A percentile compares a stretch with the other conserved stretches of the same genome.
phyloP scores from a whole-genome alignment of 2,797 vertebrate genomes.

The Pogonophryne albipinna region DNA sequence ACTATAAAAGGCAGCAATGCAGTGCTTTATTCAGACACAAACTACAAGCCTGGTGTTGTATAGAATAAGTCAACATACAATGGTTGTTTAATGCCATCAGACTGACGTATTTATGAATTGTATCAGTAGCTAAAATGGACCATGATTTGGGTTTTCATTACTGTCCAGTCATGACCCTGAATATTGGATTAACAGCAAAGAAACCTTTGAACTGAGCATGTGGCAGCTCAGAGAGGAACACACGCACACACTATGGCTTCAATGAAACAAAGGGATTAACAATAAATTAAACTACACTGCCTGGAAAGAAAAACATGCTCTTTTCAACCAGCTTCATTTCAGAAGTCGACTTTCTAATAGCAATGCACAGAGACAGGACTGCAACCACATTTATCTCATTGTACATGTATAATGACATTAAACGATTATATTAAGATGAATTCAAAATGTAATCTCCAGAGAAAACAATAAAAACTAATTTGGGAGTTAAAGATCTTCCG shows the following conservation, averaged over 20 bases:
- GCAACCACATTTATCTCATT: background rate
- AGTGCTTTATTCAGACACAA: background rate
- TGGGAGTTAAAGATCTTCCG: background rate
- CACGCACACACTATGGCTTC: background rate
- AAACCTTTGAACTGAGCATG: constrained; percentile 65
- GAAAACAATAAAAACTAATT: rapidly evolving
- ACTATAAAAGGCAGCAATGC: background rate
- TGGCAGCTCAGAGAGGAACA: constrained; percentile 12
- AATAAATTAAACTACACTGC: constrained; percentile 12
- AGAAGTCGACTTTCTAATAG: background rate
- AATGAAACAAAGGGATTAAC: constrained; percentile 30
- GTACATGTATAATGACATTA: too few species aligned
- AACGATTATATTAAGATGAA: background rate
- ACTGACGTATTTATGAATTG: background rate
- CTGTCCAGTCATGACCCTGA: constrained; percentile 1
- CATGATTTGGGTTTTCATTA: background rate
- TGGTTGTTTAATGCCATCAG: background rate
- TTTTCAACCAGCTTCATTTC: background rate
- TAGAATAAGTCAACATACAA: background rate
- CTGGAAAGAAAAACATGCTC: background rate
- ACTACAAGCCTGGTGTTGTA: background rate
- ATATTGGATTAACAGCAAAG: constrained; percentile 8
- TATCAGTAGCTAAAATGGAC: background rate
- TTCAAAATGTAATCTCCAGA: background rate
- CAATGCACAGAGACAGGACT: constrained; percentile 6